These are phyloP conservation scores for Cochlearius cochlearius DNA, from an alignment of 2,113 vertebrate species.

Conservation along the genomic window DNA sequence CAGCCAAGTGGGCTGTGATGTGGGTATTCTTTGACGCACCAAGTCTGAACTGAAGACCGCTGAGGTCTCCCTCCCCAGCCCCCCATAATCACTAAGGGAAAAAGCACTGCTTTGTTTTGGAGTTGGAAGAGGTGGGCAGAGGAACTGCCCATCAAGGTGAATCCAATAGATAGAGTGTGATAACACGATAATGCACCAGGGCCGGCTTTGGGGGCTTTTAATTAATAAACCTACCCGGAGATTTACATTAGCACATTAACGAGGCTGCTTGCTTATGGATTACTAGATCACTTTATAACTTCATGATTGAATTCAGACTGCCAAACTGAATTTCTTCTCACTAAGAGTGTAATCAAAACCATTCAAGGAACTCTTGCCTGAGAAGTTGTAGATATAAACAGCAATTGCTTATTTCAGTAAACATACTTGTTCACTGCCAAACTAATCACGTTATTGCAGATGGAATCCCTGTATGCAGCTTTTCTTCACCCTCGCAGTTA, in stretches of 20 bases:
- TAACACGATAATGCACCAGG: background rate
- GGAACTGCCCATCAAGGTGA: background rate
- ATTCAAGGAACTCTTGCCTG: constrained; percentile 65
- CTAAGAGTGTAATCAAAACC: constrained; percentile 47
- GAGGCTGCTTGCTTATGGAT: constrained; percentile 23
- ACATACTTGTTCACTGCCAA: constrained; percentile 49
- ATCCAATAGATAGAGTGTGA: fast-evolving
- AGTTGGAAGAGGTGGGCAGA: background rate
- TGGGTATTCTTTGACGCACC: background rate
- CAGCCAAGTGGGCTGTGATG: fast-evolving
- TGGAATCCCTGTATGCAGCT: constrained; percentile 56
- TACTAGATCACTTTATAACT: constrained; percentile 57
- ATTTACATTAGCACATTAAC: constrained; percentile 12
- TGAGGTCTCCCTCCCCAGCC: no score
- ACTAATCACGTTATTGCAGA: constrained; percentile 32
- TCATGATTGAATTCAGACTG: constrained; percentile 60
- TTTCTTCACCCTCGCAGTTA: constrained; percentile 52
- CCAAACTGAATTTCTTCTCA: constrained; percentile 50
- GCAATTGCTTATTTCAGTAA: constrained; percentile 63
- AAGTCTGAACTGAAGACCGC: background rate
- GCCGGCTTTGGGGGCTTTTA: background rate
- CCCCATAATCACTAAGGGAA: fast-evolving
- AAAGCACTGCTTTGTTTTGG: background rate
- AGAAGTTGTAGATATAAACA: constrained; percentile 68
- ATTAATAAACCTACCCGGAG: constrained; percentile 27